Percentiles rank a stretch among this genome's conserved stretches.
Evolutionary conservation across 2,797 vertebrate genomes (phyloP).

Genomic region (Crocodylus rhombifer): DNA sequence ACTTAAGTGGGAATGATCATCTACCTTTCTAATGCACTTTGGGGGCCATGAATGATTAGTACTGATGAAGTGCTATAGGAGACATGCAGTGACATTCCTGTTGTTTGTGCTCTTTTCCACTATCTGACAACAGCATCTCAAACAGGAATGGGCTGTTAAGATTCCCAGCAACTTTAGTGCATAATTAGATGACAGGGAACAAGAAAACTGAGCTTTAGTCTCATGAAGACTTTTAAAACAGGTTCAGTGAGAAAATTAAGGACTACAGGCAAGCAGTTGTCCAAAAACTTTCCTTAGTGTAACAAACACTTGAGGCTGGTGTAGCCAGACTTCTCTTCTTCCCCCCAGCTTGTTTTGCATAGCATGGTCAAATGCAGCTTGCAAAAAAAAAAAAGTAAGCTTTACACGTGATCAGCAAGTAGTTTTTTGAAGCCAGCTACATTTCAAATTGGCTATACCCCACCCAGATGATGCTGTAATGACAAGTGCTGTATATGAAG

Average conservation of each 20-base stretch:
- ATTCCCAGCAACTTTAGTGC: not conserved
- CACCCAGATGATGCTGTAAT: too few species aligned
- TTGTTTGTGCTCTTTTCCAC: not conserved
- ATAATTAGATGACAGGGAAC: not conserved
- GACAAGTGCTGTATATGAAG: too few species aligned
- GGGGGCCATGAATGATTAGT: not conserved
- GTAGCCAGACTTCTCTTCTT: not conserved
- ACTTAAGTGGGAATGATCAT: not conserved
- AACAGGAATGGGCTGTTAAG: not conserved
- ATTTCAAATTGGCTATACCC: not conserved
- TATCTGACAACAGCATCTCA: not conserved
- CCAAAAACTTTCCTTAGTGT: not conserved
- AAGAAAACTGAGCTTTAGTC: not conserved
- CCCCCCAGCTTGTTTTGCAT: not conserved
- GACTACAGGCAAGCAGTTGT: not conserved
- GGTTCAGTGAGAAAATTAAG: not conserved
- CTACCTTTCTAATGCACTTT: not conserved
- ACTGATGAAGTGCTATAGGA: accelerated
- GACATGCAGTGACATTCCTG: accelerated
- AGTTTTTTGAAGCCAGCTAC: not conserved
- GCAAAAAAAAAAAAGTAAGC: not conserved
- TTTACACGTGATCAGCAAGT: not conserved
- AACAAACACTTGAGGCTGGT: accelerated
- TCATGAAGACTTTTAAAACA: not conserved
- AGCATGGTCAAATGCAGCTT: not conserved